Percentiles rank a stretch among this genome's conserved stretches.
Conservation (phyloP, 1,140 invertebrate genomes). For the Hypsibius dujardini region DNA sequence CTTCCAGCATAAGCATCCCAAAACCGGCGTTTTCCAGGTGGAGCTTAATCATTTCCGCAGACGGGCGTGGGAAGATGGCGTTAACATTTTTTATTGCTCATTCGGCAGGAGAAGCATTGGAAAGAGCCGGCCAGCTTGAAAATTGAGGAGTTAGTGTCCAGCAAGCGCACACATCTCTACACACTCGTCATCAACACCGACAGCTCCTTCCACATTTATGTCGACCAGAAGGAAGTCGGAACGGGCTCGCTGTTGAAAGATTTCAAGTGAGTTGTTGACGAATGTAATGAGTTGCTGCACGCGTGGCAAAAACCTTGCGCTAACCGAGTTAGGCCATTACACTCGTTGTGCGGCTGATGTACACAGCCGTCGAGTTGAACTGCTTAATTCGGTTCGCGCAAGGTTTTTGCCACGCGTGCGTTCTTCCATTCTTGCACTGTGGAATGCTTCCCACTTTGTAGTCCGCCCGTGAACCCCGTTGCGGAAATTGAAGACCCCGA, state of each 20-base stretch:
- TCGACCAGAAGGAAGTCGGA: conserved; percentile 56
- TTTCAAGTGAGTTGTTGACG: conserved; percentile 40
- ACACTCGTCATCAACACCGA: conserved; percentile 72
- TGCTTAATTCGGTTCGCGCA: too few relatives aligned
- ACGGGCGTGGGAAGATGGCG: too few relatives aligned
- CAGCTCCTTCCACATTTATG: conserved; percentile 48
- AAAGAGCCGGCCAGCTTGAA: conserved; percentile 57
- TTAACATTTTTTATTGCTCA: too few relatives aligned
- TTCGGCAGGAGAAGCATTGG: too few relatives aligned
- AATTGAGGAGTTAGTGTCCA: conserved; percentile 73
- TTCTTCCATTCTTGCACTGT: too few relatives aligned
- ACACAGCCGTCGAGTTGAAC: too few relatives aligned
- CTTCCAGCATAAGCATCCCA: conserved; percentile 82
- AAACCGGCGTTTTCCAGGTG: conserved; percentile 59
- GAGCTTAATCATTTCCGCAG: conserved; percentile 22
- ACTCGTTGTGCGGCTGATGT: too few relatives aligned
- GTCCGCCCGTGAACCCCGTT: conserved; percentile 80
- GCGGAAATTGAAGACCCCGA: conserved; percentile 82
- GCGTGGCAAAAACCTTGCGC: too few relatives aligned
- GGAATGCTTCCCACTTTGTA: too few relatives aligned
- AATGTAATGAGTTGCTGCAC: too few relatives aligned
- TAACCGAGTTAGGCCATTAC: too few relatives aligned
- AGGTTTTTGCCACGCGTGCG: too few relatives aligned
- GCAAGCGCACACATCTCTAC: conserved; percentile 86
- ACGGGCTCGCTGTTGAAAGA: conserved; percentile 70